These are phyloP conservation scores for Sylvilagus bachmani DNA, from an alignment of 2,113 vertebrate species.

Conservation along the genomic window DNA sequence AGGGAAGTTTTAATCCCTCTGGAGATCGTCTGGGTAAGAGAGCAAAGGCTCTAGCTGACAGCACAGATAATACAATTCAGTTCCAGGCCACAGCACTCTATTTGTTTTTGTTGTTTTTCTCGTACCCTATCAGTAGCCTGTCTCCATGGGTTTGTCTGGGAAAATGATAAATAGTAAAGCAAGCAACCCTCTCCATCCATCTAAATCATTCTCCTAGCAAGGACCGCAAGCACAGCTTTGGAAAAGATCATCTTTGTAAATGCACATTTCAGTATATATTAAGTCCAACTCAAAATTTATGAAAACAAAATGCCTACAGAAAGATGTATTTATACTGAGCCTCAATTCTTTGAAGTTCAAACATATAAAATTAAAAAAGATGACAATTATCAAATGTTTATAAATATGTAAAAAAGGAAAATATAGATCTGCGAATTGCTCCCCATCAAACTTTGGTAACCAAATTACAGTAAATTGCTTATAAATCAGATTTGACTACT, in stretches of 20 bases:
- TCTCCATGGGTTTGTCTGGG: conserved; percentile 69
- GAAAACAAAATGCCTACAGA: background rate
- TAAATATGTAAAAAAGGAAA: conserved; percentile 30
- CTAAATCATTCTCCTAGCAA: conserved; percentile 58
- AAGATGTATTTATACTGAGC: background rate
- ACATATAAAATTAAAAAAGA: conserved; percentile 12
- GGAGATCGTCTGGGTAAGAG: conserved; percentile 17
- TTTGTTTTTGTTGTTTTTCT: conserved; percentile 75
- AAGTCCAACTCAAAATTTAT: conserved; percentile 41
- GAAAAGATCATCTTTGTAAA: conserved; percentile 13
- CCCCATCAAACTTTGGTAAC: background rate
- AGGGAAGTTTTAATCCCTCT: conserved; percentile 14
- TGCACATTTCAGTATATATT: background rate
- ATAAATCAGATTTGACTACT: background rate
- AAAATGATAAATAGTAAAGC: conserved; percentile 52
- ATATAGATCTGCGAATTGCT: background rate
- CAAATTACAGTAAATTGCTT: background rate
- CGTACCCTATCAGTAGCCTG: conserved; percentile 56
- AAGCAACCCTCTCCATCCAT: conserved; percentile 53
- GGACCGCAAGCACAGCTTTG: conserved; percentile 37
- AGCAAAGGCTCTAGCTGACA: conserved; percentile 60
- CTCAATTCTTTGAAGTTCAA: conserved; percentile 6
- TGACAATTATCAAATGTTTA: background rate
- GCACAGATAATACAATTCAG: conserved; percentile 55
- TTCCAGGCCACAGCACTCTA: conserved; percentile 59